Base-by-base conservation (phyloP, 2,797 vertebrate genomes). In the Cetoscarus ocellatus region DNA sequence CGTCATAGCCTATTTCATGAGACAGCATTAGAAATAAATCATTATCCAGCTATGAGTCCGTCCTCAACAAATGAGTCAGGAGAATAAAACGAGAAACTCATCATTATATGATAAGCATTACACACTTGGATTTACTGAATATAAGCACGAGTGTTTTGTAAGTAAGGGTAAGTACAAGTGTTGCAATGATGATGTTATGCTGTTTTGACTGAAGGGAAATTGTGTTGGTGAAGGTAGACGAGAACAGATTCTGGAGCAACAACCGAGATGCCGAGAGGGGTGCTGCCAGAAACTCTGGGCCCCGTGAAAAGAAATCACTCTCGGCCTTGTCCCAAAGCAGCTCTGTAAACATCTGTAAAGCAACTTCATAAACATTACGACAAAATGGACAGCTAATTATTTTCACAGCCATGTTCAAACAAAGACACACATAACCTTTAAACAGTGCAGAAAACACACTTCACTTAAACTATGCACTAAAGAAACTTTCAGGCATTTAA, bases 1-100 rank as follows among this genome's bases (percentile, higher is more conserved):
- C 83, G 84, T 91, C 86, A 87, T 73, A 50, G 60, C 75, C 72
- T 58, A 74, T 91, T 87, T 86, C 61, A 72, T 53, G 73, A 84
- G 72, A 72, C 84, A 82, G 53, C 62, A 73, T 61, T n/a, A 82
- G 68, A 77, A 83, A 84, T 75, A 77, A 80, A 77, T 63, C 64
- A 77, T 77, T 62, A 76, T 36, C 52, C 59, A 18, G 61, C 61
- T 8, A 18, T 50, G 59, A 72, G 72, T 56, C 67, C 69, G 40
- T 47, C 9, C 63, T 43, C 42, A 27, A 64, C 34, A 50, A 70
- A 73, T 58, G 59, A 86, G 62, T 72, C 12, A 69, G 61, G 61
- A 45, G 81, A 76, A 57, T 39, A 55, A 80, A 75, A 82, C 51
- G 11, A 52, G 62, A 62, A 81, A 57, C 13, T 19, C 18, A 49